These are phyloP conservation scores for Plumapathes pennacea DNA, from an alignment of 92 coral and sea anemone genomes.

Conservation along the genomic window DNA sequence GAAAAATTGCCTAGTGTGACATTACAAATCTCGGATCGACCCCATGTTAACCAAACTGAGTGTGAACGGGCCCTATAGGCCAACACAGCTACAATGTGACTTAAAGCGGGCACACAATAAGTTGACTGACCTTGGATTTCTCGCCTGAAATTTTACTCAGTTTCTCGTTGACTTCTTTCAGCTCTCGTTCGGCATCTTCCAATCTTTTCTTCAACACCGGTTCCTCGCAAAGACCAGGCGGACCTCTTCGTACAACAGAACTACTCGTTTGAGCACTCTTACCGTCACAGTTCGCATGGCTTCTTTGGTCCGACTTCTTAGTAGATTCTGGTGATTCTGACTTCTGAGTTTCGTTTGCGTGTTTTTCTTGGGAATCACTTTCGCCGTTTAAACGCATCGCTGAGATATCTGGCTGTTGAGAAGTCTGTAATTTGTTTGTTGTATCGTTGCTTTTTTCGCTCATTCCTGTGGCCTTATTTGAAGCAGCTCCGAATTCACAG, in stretches of 20 bases:
- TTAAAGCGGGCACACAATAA: background rate
- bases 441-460: conserved; percentile 24
- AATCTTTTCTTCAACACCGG: conserved; percentile 32
- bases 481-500: conserved; percentile 5
- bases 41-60: no score
- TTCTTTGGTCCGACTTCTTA: conserved; percentile 9
- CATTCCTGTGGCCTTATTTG: conserved; percentile 13
- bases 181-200: conserved; percentile 51
- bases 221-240: conserved; percentile 15
- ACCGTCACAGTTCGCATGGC: conserved; percentile 7
- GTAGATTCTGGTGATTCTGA: conserved; percentile 11
- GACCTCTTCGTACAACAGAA: conserved; percentile 2
- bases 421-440: background rate
- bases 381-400: no score
- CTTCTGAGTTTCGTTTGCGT: background rate
- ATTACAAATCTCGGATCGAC: no score
- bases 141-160: conserved; percentile 36
- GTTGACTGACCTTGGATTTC: conserved; percentile 58
- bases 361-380: background rate
- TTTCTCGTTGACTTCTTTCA: conserved; percentile 37
- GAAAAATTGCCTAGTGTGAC: no score
- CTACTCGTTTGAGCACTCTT: conserved; percentile 5
- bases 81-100: no score
- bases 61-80: no score
- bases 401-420: no score